phyloP scores from a whole-genome alignment of 2,888 invertebrate species.

The Toxonevra muliebris region DNA sequence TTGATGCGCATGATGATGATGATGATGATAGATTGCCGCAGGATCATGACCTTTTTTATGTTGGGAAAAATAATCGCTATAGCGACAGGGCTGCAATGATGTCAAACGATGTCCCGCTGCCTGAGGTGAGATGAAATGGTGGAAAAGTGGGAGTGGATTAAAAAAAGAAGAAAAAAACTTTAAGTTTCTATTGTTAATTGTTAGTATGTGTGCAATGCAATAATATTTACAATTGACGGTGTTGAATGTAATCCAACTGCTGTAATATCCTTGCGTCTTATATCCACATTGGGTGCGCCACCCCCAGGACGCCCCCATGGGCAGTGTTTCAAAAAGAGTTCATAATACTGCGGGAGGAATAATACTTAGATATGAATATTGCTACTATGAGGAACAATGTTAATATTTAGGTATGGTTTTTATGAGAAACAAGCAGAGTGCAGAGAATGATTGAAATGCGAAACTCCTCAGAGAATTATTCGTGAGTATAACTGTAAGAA shows the following conservation, averaged over 20 bases:
- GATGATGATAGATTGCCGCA: conserved; percentile 47
- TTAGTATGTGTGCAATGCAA: not conserved
- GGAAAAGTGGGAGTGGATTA: conserved; percentile 15
- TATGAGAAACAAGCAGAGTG: too few species aligned
- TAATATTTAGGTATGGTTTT: too few species aligned
- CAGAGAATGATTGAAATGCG: too few species aligned
- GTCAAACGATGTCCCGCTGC: conserved; percentile 55
- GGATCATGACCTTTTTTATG: conserved; percentile 58
- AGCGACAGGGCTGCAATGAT: conserved; percentile 59
- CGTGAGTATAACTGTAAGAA: too few species aligned
- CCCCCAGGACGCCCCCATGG: conserved; percentile 83
- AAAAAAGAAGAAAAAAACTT: not conserved
- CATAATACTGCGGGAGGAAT: conserved; percentile 65
- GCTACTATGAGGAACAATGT: not conserved
- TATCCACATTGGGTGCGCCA: conserved; percentile 75
- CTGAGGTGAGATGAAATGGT: conserved; percentile 28
- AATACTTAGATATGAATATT: not conserved
- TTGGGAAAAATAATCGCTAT: conserved; percentile 59
- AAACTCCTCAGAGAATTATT: too few species aligned
- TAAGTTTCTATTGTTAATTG: not conserved
- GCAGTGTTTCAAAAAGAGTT: conserved; percentile 77
- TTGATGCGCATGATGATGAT: conserved; percentile 49
- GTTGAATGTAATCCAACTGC: conserved; percentile 75
- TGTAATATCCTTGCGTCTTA: conserved; percentile 75
- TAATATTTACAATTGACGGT: conserved; percentile 65